These are phyloP conservation scores for Ictidomys tridecemlineatus DNA, from an alignment of 2,113 vertebrate genomes.

Conservation along the genomic window DNA sequence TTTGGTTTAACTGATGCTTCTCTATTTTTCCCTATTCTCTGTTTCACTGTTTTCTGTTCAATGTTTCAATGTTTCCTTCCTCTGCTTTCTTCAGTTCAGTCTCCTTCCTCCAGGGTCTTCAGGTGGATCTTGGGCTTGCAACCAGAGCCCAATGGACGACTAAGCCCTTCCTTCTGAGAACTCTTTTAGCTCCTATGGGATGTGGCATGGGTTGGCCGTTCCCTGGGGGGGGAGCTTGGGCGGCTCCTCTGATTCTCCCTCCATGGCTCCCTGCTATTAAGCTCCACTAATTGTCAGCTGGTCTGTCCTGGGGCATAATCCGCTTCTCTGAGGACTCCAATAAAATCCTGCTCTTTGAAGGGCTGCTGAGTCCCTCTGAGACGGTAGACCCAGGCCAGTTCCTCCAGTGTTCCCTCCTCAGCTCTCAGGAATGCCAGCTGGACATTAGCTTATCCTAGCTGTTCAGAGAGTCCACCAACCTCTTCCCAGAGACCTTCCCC, in stretches of 20 bases:
- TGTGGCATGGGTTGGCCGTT: not conserved
- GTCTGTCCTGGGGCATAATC: not conserved
- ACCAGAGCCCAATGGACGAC: not conserved
- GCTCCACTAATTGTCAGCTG: not conserved
- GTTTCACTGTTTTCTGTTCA: not conserved
- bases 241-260: not conserved
- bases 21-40: not conserved
- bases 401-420: not conserved
- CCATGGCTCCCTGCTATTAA: not conserved
- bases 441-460: not conserved
- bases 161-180: not conserved
- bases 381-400: not conserved
- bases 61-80: not conserved
- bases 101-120: not conserved
- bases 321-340: not conserved
- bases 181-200: not conserved
- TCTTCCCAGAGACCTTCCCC: not conserved
- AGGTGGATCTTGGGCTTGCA: not conserved
- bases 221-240: not conserved
- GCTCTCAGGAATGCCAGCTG: not conserved
- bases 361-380: not conserved
- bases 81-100: not conserved
- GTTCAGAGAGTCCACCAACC: not conserved
- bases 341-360: not conserved
- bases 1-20: not conserved